Base-by-base conservation (phyloP, 2,113 vertebrate genomes). In the Paedocypris sp. region DNA sequence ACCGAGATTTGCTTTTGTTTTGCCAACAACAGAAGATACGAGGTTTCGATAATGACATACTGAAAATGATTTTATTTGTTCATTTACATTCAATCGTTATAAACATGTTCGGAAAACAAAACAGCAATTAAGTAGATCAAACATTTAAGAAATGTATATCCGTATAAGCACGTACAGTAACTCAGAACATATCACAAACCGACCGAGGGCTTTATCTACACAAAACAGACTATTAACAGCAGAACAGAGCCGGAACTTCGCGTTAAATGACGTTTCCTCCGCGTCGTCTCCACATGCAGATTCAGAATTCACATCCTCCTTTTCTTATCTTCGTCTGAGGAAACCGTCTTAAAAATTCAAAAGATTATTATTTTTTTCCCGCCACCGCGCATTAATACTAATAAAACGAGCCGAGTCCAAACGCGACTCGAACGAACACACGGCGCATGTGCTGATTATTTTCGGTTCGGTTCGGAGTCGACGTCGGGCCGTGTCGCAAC, bases 141-240 rank as follows among this genome's bases (percentile, higher is more conserved):
- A 97, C 92, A 94, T 92, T 83, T 92, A 92, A 90, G 89, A 93
- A 95, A 88, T 80, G 73, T 82, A 85, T 91, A 85, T 88, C 86
- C 88, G 89, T 92, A 91, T 89, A 87, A 93, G 87, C 91, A 98
- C 92, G 93, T 90, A 96, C 93, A 90, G 77, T 86, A 92, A 94
- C 82, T 92, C 90, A 89, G 88, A 94, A 92, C 91, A 88, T 89
- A 89, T 88, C 91, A 97, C 92, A 89, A 92, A 90, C 82, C 83
- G 87, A 95, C 90, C 89, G 90, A 90, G 89, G 89, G 89, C 85
- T 88, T 95, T 88, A 88, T 89, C 90, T 92, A 96, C 90, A 93
- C 91, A 91, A 91, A 94, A 95, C 91, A 93, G 91, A 88, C 88
- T 92, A 94, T 90, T 88, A 89, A 93, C 89, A 88, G 85, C 80